Conservation (phyloP, 1,140 invertebrate species). For the Pseudomyrmex cubaensis region DNA sequence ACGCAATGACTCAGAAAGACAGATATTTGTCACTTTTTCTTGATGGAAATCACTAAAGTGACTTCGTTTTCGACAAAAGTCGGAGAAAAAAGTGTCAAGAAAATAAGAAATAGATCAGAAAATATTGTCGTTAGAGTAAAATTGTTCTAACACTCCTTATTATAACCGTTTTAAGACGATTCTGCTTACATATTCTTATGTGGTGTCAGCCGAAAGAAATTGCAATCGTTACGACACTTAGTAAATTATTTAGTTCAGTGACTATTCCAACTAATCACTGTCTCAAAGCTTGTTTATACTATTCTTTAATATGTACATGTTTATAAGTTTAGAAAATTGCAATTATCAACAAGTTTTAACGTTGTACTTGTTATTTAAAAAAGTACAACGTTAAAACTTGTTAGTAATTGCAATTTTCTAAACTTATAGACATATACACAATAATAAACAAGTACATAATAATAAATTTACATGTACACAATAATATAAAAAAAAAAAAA, state of each 20-base stretch:
- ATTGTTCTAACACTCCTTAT: neutral
- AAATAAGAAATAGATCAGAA: constrained; percentile 45
- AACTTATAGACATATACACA: neutral
- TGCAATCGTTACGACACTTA: constrained; percentile 60
- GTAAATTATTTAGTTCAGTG: constrained; percentile 40
- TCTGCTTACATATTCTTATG: neutral
- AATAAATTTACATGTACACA: too few species aligned
- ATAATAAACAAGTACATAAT: too few species aligned
- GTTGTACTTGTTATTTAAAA: too few species aligned
- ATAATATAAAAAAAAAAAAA: too few species aligned
- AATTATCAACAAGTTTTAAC: neutral
- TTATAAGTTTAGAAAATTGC: neutral
- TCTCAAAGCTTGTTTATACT: neutral
- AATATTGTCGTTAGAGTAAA: constrained; percentile 5
- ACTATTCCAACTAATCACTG: neutral
- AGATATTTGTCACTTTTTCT: constrained; percentile 60
- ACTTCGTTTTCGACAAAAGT: constrained; percentile 50
- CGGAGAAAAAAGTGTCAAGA: constrained; percentile 8
- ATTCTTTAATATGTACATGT: neutral
- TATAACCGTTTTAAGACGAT: neutral
- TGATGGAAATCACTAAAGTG: constrained; percentile 46
- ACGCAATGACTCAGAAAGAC: neutral
- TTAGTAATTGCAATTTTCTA: neutral
- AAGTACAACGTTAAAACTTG: too few species aligned
- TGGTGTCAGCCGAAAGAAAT: constrained; percentile 23